Conservation (phyloP, 2,113 vertebrate genomes). For the Gracilinanus agilis region DNA sequence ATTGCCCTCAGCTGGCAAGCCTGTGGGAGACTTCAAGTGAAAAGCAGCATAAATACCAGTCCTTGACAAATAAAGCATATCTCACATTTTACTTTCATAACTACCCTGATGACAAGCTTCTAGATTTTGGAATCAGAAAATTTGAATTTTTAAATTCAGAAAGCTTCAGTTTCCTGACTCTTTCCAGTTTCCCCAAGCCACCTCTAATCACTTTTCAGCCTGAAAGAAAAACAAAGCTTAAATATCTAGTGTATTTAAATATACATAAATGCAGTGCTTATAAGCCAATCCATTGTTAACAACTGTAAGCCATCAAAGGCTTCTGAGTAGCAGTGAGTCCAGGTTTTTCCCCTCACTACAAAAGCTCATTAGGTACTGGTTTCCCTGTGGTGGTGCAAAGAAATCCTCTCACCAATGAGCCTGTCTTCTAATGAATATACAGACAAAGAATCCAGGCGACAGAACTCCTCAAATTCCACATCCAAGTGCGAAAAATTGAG, state of each 20-base stretch:
- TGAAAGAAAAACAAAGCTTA: not conserved
- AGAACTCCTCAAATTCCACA: slow-evolving; percentile 84
- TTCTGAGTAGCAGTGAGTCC: not conserved
- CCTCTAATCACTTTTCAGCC: not conserved
- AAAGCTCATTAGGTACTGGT: not conserved
- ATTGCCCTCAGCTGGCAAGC: not conserved
- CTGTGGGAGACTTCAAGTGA: not conserved
- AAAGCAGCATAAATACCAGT: not conserved
- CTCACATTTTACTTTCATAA: not conserved
- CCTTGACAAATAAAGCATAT: not conserved
- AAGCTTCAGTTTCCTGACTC: not conserved
- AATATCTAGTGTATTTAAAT: not conserved
- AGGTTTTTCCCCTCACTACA: not conserved
- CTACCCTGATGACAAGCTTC: not conserved
- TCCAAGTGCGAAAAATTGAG: slow-evolving; percentile 86
- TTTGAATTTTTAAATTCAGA: not conserved
- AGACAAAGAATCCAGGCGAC: slow-evolving; percentile 85
- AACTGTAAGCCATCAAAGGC: not conserved
- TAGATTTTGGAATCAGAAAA: not conserved
- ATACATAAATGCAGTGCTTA: not conserved
- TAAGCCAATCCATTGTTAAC: not conserved
- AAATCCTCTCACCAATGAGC: slow-evolving; percentile 85
- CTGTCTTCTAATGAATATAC: slow-evolving; percentile 80
- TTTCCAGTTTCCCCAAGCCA: not conserved
- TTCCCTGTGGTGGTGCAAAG: not conserved